Evolutionary conservation across 2,797 vertebrate species (phyloP).

Genomic region (Micrastur ruficollis): DNA sequence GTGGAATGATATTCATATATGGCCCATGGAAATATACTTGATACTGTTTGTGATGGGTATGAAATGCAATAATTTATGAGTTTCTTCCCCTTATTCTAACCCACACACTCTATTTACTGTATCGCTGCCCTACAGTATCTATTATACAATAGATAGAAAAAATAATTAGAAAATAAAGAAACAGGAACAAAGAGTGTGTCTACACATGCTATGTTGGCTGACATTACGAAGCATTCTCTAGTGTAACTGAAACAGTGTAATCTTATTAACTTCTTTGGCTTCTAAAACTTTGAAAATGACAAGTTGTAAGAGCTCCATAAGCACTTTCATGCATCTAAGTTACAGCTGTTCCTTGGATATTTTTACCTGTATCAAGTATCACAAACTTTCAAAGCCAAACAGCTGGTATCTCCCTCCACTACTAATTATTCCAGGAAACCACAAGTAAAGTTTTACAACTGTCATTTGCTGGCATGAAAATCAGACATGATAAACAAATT

Average conservation of each 20-base stretch:
- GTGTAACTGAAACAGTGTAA: not conserved
- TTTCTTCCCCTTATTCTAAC: not conserved
- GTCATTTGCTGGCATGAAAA: not conserved
- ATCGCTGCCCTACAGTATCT: fast-evolving
- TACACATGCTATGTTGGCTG: not conserved
- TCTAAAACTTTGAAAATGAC: not conserved
- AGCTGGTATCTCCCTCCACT: not conserved
- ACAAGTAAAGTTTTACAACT: not conserved
- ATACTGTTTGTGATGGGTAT: not conserved
- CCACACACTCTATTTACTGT: not conserved
- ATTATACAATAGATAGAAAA: not conserved
- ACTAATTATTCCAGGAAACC: not conserved
- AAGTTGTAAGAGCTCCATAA: not conserved
- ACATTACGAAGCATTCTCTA: not conserved
- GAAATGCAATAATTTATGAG: not conserved
- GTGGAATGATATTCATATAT: not conserved
- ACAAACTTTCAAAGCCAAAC: not conserved
- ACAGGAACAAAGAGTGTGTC: not conserved
- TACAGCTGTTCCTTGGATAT: not conserved
- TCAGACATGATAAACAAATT: not conserved
- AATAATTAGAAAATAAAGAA: not conserved
- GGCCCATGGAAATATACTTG: not conserved
- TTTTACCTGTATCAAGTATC: not conserved
- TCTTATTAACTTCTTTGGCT: not conserved
- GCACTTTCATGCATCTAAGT: not conserved